A percentile compares a stretch with the other conserved stretches of the same genome.
Evolutionary conservation across 2,797 vertebrate species (phyloP).

Genomic region (Paramormyrops hopkinsi): DNA sequence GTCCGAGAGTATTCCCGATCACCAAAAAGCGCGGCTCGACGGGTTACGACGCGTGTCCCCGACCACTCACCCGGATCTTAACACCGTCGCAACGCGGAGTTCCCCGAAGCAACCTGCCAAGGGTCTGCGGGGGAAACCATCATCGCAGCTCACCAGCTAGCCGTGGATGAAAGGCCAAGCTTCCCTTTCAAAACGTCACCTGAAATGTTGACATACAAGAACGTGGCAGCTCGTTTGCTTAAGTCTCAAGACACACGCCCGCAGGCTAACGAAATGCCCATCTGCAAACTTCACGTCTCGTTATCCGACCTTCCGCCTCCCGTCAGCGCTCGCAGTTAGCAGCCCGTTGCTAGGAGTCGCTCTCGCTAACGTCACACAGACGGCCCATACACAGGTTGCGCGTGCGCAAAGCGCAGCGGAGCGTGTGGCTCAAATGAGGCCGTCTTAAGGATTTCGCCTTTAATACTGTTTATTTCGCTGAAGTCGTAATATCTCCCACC

Average conservation of each 20-base stretch:
- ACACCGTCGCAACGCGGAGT: background rate
- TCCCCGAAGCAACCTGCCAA: background rate
- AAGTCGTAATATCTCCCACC: background rate
- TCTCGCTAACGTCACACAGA: background rate
- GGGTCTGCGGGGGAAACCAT: background rate
- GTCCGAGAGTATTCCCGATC: background rate
- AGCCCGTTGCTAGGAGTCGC: background rate
- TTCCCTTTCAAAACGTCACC: background rate
- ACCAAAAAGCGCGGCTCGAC: background rate
- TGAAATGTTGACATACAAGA: background rate
- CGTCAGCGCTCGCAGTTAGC: background rate
- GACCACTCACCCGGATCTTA: background rate
- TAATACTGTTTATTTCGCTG: background rate
- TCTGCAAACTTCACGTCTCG: background rate
- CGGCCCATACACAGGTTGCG: background rate
- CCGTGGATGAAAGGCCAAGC: background rate
- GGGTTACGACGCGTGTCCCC: background rate
- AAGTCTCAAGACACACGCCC: background rate
- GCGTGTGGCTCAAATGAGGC: background rate
- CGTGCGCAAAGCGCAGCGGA: background rate
- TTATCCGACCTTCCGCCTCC: background rate
- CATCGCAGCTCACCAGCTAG: background rate
- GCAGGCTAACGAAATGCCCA: background rate
- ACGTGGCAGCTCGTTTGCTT: background rate
- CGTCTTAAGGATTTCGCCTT: background rate